Conservation (phyloP, 2,888 invertebrate genomes). For the Andrena praecox region DNA sequence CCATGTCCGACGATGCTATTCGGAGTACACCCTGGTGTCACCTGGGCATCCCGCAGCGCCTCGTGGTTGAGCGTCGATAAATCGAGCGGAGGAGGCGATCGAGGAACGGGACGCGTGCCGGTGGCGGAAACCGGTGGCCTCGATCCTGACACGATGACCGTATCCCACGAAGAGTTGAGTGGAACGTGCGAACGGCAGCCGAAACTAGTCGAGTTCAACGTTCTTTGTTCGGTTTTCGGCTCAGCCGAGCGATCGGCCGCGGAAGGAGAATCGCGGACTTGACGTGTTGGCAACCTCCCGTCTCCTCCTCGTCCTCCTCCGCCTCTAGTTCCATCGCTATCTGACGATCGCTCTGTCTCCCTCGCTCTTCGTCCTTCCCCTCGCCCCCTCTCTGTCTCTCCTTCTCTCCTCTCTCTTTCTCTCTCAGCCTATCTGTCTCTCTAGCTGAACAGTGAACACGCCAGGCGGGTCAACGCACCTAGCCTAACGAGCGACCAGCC, state of each 20-base stretch:
- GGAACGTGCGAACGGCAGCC: constrained; percentile 48
- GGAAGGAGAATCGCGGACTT: constrained; percentile 69
- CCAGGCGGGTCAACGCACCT: constrained; percentile 83
- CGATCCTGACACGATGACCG: constrained; percentile 63
- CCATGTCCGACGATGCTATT: no score
- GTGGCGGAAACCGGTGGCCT: constrained; percentile 40
- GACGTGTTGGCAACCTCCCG: constrained; percentile 64
- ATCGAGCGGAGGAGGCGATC: constrained; percentile 46
- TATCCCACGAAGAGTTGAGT: constrained; percentile 52
- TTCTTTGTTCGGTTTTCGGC: constrained; percentile 67
- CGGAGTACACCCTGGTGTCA: no score
- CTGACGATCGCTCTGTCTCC: constrained; percentile 50
- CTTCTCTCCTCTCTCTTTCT: constrained; percentile 32
- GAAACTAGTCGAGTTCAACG: constrained; percentile 64
- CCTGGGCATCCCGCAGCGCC: neutral
- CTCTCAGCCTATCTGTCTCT: constrained; percentile 67
- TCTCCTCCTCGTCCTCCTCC: constrained; percentile 47
- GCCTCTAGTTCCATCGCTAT: constrained; percentile 52
- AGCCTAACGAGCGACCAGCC: constrained; percentile 80
- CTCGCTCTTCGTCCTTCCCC: constrained; percentile 26
- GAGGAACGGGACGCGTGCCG: constrained; percentile 50
- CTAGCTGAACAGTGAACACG: constrained; percentile 74
- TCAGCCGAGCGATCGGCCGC: constrained; percentile 58
- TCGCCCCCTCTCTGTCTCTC: constrained; percentile 20
- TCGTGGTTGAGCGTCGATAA: constrained; percentile 24